phyloP scores from a whole-genome alignment of 2,888 invertebrate genomes.

The Philonicus albiceps region DNA sequence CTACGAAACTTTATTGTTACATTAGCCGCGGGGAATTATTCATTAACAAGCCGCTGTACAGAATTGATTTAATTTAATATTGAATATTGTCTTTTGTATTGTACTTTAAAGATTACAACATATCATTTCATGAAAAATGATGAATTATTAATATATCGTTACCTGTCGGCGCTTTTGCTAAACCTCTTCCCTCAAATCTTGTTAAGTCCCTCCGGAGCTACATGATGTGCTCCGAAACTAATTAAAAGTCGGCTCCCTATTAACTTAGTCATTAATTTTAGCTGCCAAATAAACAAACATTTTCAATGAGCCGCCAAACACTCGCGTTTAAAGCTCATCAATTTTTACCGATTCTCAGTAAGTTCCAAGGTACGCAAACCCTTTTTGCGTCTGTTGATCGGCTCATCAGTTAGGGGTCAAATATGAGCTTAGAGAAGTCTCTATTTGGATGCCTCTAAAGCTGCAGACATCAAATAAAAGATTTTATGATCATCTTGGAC shows the following conservation, averaged over 20 bases:
- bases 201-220: not conserved
- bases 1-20: no score
- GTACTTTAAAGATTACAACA: not conserved
- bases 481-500: conserved; percentile 32
- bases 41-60: no score
- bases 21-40: no score
- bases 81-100: no score
- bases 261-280: conserved; percentile 38
- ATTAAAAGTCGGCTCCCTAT: conserved; percentile 40
- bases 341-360: conserved; percentile 15
- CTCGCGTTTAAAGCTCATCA: conserved; percentile 36
- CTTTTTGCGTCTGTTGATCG: not conserved
- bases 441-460: conserved; percentile 7
- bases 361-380: not conserved
- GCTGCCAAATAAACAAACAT: conserved; percentile 42
- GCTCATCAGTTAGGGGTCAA: not conserved
- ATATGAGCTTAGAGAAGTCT: not conserved
- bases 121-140: not conserved
- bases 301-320: conserved; percentile 41
- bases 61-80: no score
- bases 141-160: not conserved
- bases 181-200: not conserved
- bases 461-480: conserved; percentile 40
- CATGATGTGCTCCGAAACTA: conserved; percentile 8
- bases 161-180: not conserved